Evolutionary conservation across 2,797 vertebrate species (phyloP).

Genomic region (Girardinus metallicus): DNA sequence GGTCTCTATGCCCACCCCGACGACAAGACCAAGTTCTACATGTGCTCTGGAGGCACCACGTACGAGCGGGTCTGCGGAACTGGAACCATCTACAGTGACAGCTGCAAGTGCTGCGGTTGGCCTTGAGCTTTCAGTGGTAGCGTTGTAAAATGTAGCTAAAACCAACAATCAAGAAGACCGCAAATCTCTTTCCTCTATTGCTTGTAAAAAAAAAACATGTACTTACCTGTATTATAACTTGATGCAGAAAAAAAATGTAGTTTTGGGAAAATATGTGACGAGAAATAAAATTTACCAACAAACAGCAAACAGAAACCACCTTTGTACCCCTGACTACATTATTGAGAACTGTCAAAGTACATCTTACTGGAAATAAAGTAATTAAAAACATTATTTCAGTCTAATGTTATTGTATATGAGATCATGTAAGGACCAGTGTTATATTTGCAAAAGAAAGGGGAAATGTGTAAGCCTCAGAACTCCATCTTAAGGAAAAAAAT

Average conservation of each 20-base stretch:
- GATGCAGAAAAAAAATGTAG: not conserved
- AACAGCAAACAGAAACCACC: not conserved
- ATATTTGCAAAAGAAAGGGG: not conserved
- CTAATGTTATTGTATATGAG: not conserved
- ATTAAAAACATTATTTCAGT: not conserved
- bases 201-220: not conserved
- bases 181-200: not conserved
- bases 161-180: conserved; percentile 6
- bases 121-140: conserved; percentile 9
- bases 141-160: not conserved
- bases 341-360: not conserved
- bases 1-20: conserved; percentile 58
- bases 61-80: conserved; percentile 24
- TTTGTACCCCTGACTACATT: not conserved
- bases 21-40: conserved; percentile 52
- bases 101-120: conserved; percentile 75
- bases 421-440: not conserved
- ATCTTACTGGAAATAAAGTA: not conserved
- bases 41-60: conserved; percentile 57
- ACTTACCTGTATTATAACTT: not conserved
- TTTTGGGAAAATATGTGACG: conserved; percentile 44
- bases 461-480: not conserved
- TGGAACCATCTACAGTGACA: conserved; percentile 58
- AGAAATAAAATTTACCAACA: not conserved
- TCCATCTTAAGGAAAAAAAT: not conserved